Base-by-base conservation (phyloP, 64 coral and sea anemone genomes). In the Actinia tenebrosa region DNA sequence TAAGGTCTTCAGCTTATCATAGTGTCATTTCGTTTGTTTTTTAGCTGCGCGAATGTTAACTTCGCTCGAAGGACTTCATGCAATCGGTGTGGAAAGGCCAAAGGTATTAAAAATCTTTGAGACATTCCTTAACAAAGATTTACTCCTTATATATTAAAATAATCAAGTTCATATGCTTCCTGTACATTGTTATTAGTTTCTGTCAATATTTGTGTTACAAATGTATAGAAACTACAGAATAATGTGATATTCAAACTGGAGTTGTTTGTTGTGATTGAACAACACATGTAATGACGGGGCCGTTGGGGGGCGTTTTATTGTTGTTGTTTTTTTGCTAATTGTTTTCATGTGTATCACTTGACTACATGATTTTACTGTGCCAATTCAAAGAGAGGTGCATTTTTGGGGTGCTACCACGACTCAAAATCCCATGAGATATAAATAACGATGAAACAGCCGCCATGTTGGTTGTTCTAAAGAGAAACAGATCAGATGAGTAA, bases 21-120 rank as follows among this genome's bases (percentile, higher is more conserved):
- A 66, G 63, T 22, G 56, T 55, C 79, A 45, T 56, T 72, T 84
- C 22, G n/a, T 53, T 79, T 71, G 23, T 62, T 42, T 92, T 92
- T 46, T 52, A 99, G 97, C 66, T 99, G 97, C 80, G 97, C 88
- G 45, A 99, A 99, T 84, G 88, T 99, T 14, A 99, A 99, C 87
- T 99, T 99, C 84, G 97, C 97, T 10, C 90, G 97, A 62, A 87
- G 97, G 64, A 95, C 93, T 1, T 91, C 86, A 5, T 99, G 97
- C n/a, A 99, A 99, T 45, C 88, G 94, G 11, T 99, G 97, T 45
- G 97, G 97, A 7, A 92, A 86, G 89, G 95, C 79, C 0, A 81
- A 81, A 50, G 79, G 79, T 81, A 50, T 50, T 8, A 42, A 46
- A 30, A 75, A 9, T 25, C 63, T 66, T 20, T 66, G 22, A 42